phyloP scores from a whole-genome alignment of 2,888 invertebrate genomes.

The Gymnoscelis rufifasciata region DNA sequence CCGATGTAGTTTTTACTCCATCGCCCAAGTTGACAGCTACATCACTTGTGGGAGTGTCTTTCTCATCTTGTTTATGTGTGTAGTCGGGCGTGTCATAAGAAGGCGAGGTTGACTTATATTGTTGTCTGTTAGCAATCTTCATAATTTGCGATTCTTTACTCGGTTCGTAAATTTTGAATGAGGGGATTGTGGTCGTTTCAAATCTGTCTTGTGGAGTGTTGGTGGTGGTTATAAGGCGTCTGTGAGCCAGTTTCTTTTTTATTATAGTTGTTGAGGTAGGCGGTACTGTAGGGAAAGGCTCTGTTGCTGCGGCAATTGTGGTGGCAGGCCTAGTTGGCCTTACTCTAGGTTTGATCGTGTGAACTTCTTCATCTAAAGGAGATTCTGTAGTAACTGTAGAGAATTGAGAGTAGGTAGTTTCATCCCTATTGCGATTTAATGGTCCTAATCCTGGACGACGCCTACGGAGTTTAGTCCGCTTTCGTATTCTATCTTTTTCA shows the following conservation, averaged over 20 bases:
- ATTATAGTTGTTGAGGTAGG: conserved; percentile 66
- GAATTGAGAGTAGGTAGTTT: conserved; percentile 35
- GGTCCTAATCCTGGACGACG: conserved; percentile 62
- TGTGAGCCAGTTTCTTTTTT: conserved; percentile 61
- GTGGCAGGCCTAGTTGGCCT: conserved; percentile 59
- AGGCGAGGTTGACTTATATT: conserved; percentile 43
- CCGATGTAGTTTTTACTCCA: conserved; percentile 45
- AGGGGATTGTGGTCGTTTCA: conserved; percentile 58
- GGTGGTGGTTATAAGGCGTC: conserved; percentile 52
- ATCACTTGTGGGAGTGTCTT: conserved; percentile 75
- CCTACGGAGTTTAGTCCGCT: conserved; percentile 68
- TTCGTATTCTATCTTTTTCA: conserved; percentile 64
- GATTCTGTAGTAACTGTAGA: conserved; percentile 46
- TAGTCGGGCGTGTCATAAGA: conserved; percentile 61
- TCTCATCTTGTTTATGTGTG: conserved; percentile 73
- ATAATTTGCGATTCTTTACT: conserved; percentile 70
- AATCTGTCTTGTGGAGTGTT: conserved; percentile 44
- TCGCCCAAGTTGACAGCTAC: conserved; percentile 61
- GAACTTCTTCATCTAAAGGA: conserved; percentile 52
- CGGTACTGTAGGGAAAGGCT: conserved; percentile 65
- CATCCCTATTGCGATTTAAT: conserved; percentile 48
- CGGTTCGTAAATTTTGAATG: conserved; percentile 43
- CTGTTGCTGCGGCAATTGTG: conserved; percentile 64
- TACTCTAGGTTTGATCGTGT: conserved; percentile 60
- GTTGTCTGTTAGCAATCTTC: conserved; percentile 69